phyloP scores from a whole-genome alignment of 2,113 vertebrate species.

The Semicossyphus pulcher region DNA sequence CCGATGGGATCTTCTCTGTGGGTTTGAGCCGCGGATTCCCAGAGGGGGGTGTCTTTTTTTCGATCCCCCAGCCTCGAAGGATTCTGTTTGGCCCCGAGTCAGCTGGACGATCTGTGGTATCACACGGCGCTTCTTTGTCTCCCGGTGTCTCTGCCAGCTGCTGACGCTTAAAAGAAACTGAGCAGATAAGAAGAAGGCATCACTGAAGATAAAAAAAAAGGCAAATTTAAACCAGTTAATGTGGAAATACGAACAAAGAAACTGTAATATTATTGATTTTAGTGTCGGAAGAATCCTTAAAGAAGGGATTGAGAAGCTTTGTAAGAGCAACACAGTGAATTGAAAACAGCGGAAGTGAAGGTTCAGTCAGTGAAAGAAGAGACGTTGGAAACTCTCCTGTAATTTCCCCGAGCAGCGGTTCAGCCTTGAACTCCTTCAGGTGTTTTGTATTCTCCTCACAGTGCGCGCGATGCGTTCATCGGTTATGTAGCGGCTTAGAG shows the following conservation, averaged over 20 bases:
- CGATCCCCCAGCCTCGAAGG: conserved; percentile 41
- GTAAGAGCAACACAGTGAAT: conserved; percentile 11
- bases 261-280: neutral
- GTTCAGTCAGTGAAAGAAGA: conserved; percentile 5
- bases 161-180: conserved; percentile 8
- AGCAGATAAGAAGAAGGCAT: neutral
- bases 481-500: conserved; percentile 23
- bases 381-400: neutral
- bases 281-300: too few species aligned
- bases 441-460: conserved; percentile 37
- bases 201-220: neutral
- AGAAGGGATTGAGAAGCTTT: too few species aligned
- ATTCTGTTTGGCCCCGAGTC: conserved; percentile 62
- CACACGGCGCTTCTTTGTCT: conserved; percentile 60
- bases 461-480: conserved; percentile 14
- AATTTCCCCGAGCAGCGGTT: conserved; percentile 7
- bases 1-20: conserved; percentile 45
- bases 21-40: conserved; percentile 36
- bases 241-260: neutral
- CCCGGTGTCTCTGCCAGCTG: conserved; percentile 20
- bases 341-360: neutral
- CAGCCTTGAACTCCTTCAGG: conserved; percentile 23
- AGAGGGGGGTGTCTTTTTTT: conserved; percentile 62
- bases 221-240: neutral
- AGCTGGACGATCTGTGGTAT: conserved; percentile 41